A percentile compares a stretch with the other conserved stretches of the same genome.
These are phyloP conservation scores for Hydrocynus forskahlii DNA, from an alignment of 2,797 vertebrate genomes.

Conservation along the genomic window DNA sequence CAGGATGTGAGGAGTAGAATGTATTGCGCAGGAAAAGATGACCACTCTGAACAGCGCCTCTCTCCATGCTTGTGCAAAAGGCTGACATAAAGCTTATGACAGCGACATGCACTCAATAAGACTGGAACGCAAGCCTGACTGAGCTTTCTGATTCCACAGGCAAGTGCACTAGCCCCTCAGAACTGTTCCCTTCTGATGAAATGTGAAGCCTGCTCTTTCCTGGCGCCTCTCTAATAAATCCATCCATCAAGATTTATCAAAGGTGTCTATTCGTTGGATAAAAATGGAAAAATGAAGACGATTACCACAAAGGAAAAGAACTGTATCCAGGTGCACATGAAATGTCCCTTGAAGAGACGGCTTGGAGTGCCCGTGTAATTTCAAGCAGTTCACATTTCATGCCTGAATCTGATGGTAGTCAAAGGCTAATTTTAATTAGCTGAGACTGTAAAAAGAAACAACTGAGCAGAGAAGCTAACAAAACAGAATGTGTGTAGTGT, in stretches of 20 bases:
- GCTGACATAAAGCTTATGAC: conserved; percentile 74
- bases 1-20: conserved; percentile 65
- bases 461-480: background rate
- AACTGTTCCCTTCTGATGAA: conserved; percentile 75
- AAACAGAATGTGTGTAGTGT: background rate
- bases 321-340: background rate
- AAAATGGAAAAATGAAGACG: conserved; percentile 11
- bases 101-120: conserved; percentile 71
- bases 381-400: conserved; percentile 10
- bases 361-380: background rate
- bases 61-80: conserved; percentile 57
- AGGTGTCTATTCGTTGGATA: background rate
- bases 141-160: conserved; percentile 61
- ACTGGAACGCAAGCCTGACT: conserved; percentile 67
- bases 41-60: conserved; percentile 68
- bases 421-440: conserved; percentile 1
- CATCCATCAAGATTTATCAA: conserved; percentile 64
- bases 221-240: conserved; percentile 74
- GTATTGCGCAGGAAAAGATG: conserved; percentile 55
- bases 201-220: conserved; percentile 74
- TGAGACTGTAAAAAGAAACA: background rate
- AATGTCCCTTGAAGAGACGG: background rate
- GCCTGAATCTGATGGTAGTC: background rate
- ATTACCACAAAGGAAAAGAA: background rate
- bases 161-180: conserved; percentile 48